Conservation (phyloP, 37 sponge, comb jelly and placozoan species). For the Theonella swinhoei region DNA sequence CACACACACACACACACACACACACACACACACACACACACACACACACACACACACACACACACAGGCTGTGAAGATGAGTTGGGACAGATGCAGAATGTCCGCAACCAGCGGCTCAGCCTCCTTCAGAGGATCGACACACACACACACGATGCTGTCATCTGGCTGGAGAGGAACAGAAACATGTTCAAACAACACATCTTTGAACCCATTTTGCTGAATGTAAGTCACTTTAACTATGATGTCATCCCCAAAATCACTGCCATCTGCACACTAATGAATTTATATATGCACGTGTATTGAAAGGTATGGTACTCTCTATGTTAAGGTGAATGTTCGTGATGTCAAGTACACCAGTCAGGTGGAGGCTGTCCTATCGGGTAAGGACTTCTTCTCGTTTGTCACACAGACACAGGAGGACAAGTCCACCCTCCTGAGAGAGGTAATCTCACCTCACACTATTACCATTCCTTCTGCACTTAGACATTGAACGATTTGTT, state of each 20-base stretch:
- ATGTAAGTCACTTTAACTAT: background rate
- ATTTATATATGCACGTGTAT: background rate
- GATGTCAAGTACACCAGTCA: conserved; percentile 61
- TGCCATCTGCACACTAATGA: no score
- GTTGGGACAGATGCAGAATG: conserved; percentile 68
- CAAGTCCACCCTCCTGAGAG: conserved; percentile 66
- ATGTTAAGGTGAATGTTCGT: conserved; percentile 37
- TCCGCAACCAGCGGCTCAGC: conserved; percentile 71
- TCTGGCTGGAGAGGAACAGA: conserved; percentile 90
- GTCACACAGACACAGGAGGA: conserved; percentile 88
- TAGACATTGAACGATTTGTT: no score
- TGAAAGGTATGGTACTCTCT: background rate
- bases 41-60: background rate
- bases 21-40: background rate
- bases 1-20: no score
- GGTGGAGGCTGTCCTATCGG: conserved; percentile 76
- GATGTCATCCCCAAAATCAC: background rate
- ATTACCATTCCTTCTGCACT: no score
- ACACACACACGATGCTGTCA: conserved; percentile 75
- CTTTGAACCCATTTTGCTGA: conserved; percentile 75
- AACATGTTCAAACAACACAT: conserved; percentile 77
- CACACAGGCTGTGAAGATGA: conserved; percentile 47
- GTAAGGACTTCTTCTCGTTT: conserved; percentile 83
- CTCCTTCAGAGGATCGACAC: conserved; percentile 51
- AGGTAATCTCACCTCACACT: conserved; percentile 45